A percentile compares a stretch with the other conserved stretches of the same genome.
Conservation (phyloP, 2,888 invertebrate genomes). For the Cheilosia pagana region DNA sequence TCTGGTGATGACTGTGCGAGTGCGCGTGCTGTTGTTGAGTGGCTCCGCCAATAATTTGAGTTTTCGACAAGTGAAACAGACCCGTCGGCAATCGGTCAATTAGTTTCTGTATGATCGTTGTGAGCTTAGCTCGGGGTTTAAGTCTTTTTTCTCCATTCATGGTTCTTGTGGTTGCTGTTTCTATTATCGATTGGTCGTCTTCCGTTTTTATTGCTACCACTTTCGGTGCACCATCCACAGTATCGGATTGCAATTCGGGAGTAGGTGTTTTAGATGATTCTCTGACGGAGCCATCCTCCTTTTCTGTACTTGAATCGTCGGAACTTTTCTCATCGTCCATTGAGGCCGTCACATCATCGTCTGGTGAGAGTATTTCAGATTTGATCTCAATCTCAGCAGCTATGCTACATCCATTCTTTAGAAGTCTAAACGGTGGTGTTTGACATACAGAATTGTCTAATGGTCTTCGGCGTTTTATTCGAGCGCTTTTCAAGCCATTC, state of each 20-base stretch:
- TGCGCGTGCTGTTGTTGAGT: slow-evolving; percentile 57
- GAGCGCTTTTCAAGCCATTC: slow-evolving; percentile 79
- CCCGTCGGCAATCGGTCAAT: slow-evolving; percentile 81
- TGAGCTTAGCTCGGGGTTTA: slow-evolving; percentile 82
- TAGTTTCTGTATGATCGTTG: slow-evolving; percentile 82
- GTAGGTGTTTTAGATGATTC: slow-evolving; percentile 65
- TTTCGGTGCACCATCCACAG: slow-evolving; percentile 51
- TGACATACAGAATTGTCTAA: slow-evolving; percentile 84
- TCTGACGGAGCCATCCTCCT: slow-evolving; percentile 40
- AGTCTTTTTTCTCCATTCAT: slow-evolving; percentile 79
- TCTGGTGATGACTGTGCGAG: slow-evolving; percentile 79
- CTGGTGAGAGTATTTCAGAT: slow-evolving; percentile 39
- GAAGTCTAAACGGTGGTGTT: slow-evolving; percentile 73
- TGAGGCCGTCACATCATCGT: slow-evolving; percentile 43
- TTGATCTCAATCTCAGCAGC: slow-evolving; percentile 61
- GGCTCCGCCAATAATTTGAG: slow-evolving; percentile 73
- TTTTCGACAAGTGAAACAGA: slow-evolving; percentile 80
- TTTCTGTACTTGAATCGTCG: slow-evolving; percentile 65
- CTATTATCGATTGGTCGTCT: slow-evolving; percentile 65
- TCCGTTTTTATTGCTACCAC: slow-evolving; percentile 24
- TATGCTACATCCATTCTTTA: slow-evolving; percentile 68
- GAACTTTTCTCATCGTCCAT: slow-evolving; percentile 66
- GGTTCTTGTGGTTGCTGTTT: slow-evolving; percentile 25
- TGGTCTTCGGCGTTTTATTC: slow-evolving; percentile 87
- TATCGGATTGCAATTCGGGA: slow-evolving; percentile 55